Evolutionary conservation across 2,888 invertebrate genomes (phyloP).

Genomic region (Brachynemurus nebulosus): DNA sequence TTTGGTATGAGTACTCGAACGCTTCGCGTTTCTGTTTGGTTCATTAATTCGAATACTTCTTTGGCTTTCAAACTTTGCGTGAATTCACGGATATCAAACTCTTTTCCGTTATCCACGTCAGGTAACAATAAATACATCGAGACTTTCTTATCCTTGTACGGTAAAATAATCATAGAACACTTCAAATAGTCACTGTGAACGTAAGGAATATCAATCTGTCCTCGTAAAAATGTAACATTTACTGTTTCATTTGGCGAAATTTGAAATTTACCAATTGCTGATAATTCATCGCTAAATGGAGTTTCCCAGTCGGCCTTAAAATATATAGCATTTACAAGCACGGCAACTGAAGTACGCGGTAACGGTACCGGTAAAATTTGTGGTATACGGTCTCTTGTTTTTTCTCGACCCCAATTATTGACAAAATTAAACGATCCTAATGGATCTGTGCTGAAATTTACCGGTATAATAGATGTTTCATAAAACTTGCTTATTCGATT

Average conservation of each 20-base stretch:
- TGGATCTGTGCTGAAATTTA: constrained; percentile 24
- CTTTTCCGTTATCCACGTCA: constrained; percentile 20
- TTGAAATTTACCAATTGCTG: constrained; percentile 24
- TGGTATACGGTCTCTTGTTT: constrained; percentile 29
- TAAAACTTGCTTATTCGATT: constrained; percentile 23
- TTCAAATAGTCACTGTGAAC: constrained; percentile 24
- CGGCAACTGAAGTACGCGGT: constrained; percentile 24
- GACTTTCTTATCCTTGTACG: constrained; percentile 31
- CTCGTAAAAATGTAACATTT: constrained; percentile 25
- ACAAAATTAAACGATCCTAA: constrained; percentile 16
- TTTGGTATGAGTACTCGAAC: constrained; percentile 27
- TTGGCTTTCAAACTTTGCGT: constrained; percentile 19
- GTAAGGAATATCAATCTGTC: constrained; percentile 26
- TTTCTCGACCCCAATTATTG: constrained; percentile 26
- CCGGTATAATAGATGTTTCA: constrained; percentile 20
- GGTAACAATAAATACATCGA: constrained; percentile 35
- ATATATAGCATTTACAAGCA: constrained; percentile 33
- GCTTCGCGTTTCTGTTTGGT: constrained; percentile 18
- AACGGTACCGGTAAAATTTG: constrained; percentile 26
- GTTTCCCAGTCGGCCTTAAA: constrained; percentile 33
- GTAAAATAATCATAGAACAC: constrained; percentile 30
- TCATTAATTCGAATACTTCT: constrained; percentile 22
- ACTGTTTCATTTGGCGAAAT: constrained; percentile 18
- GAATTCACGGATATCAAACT: constrained; percentile 25
- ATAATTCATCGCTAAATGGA: constrained; percentile 29